phyloP scores from a whole-genome alignment of 92 coral and sea anemone species.

The Porites evermanni region DNA sequence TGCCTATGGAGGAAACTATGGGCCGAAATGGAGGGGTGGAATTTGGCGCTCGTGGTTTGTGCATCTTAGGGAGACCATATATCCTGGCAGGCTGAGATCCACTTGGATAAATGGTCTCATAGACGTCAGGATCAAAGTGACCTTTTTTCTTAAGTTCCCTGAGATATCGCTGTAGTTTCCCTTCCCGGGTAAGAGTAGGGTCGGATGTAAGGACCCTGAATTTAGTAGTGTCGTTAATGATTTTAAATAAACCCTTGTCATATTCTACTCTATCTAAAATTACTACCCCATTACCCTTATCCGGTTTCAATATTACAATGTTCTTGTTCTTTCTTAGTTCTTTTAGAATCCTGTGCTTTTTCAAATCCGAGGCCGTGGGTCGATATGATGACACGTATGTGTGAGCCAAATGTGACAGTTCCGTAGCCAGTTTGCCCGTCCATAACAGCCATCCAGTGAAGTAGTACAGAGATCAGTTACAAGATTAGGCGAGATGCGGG shows the following conservation, averaged over 20 bases:
- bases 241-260: not conserved
- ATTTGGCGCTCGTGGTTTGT: no score
- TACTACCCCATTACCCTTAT: no score
- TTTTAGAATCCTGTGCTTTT: not conserved
- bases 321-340: not conserved
- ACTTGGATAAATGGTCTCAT: no score
- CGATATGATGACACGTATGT: not conserved
- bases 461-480: no score
- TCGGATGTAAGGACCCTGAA: not conserved
- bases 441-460: no score
- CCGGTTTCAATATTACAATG: not conserved
- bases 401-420: not conserved
- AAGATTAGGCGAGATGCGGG: no score
- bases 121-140: no score
- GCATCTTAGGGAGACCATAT: no score
- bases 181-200: not conserved
- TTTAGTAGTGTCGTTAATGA: conserved; percentile 1
- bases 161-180: not conserved
- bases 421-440: not conserved
- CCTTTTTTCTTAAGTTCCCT: not conserved
- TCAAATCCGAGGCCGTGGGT: not conserved
- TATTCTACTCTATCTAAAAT: not conserved
- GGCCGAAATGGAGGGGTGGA: no score
- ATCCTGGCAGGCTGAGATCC: no score
- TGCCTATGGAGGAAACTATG: no score